phyloP scores from a whole-genome alignment of 92 coral and sea anemone genomes.

The Actinernus sp. region DNA sequence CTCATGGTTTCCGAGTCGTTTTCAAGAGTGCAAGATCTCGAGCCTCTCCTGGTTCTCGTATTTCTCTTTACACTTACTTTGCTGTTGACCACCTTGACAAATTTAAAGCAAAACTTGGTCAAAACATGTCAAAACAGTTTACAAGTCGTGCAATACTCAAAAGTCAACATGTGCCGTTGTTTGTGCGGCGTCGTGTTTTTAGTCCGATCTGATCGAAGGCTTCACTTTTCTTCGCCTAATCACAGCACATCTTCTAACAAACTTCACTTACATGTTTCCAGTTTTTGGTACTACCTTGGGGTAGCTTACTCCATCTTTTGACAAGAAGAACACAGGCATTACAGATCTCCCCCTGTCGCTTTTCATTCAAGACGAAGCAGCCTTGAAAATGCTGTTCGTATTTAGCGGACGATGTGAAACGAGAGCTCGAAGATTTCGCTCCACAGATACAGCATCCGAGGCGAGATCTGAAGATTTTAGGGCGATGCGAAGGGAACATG shows the following conservation, averaged over 20 bases:
- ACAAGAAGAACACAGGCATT: conserved; percentile 98
- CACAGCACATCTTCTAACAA: too few relatives aligned
- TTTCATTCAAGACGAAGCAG: conserved; percentile 81
- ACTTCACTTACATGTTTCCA: conserved; percentile 93
- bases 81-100: conserved; percentile 92
- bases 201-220: too few relatives aligned
- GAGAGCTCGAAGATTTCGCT: conserved; percentile 97
- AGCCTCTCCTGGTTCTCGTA: conserved; percentile 81
- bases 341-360: conserved; percentile 94
- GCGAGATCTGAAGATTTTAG: conserved; percentile 89
- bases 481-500: conserved; percentile 96
- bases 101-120: conserved; percentile 6
- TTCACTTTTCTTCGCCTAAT: too few relatives aligned
- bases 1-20: too few relatives aligned
- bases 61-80: conserved; percentile 79
- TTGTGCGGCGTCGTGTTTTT: too few relatives aligned
- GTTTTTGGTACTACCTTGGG: conserved; percentile 82
- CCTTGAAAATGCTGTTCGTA: conserved; percentile 90
- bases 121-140: too few relatives aligned
- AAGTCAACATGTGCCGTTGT: conserved; percentile 1
- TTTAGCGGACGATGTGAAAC: conserved; percentile 93
- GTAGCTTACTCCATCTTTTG: conserved; percentile 96
- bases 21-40: conserved; percentile 40
- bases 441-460: conserved; percentile 99
- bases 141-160: too few relatives aligned